These are phyloP conservation scores for Echeneis naucrates DNA, from an alignment of 2,797 vertebrate genomes.

Conservation along the genomic window DNA sequence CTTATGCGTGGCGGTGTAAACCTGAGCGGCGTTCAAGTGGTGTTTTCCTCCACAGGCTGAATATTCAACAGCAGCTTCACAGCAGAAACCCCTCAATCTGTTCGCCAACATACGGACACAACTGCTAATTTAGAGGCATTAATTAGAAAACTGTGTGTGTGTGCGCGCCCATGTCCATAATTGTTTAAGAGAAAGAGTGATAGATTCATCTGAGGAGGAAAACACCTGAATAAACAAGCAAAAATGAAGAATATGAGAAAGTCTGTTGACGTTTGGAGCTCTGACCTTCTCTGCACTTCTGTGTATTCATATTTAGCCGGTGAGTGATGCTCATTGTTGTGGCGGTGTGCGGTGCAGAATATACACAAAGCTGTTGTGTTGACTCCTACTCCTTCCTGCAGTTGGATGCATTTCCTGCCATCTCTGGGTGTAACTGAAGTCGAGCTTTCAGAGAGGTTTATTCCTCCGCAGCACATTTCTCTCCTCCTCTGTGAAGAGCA, in stretches of 20 bases:
- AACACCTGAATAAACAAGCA: no score
- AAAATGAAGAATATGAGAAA: no score
- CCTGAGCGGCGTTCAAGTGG: conserved; percentile 18
- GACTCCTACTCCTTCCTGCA: not conserved
- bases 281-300: no score
- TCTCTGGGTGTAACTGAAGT: conserved; percentile 30
- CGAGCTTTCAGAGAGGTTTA: conserved; percentile 26
- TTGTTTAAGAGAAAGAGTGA: conserved; percentile 27
- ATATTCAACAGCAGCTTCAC: conserved; percentile 53
- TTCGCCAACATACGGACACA: conserved; percentile 64
- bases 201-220: conserved; percentile 33
- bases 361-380: conserved; percentile 5
- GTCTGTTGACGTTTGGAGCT: no score
- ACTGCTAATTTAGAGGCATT: conserved; percentile 64
- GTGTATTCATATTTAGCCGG: no score
- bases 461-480: conserved; percentile 33
- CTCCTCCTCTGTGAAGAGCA: conserved; percentile 24
- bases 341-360: not conserved
- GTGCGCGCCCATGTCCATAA: conserved; percentile 4
- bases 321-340: no score
- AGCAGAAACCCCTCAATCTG: conserved; percentile 67
- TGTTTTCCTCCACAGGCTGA: conserved; percentile 33
- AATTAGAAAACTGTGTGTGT: conserved; percentile 50
- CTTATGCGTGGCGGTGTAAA: not conserved
- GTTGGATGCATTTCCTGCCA: conserved; percentile 19